Conservation (phyloP, 2,888 invertebrate genomes). For the Drosophila tripunctata region DNA sequence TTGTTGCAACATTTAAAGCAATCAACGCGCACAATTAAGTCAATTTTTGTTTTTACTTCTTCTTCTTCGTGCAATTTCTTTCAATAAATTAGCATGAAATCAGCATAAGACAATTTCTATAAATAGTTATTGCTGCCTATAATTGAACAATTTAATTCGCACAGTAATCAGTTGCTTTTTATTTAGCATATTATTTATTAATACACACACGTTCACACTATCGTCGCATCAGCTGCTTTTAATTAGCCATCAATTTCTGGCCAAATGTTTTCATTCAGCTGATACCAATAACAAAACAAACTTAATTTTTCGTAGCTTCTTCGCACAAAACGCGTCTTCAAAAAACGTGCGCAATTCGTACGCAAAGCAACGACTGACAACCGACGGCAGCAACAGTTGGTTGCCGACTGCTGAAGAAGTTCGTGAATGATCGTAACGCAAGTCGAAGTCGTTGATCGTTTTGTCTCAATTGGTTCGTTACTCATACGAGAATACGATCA, state of each 20-base stretch:
- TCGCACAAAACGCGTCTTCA: neutral
- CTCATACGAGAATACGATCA: conserved; percentile 25
- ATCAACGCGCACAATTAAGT: conserved; percentile 71
- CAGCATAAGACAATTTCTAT: conserved; percentile 34
- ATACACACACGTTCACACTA: conserved; percentile 31
- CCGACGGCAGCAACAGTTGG: conserved; percentile 73
- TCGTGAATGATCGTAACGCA: conserved; percentile 43
- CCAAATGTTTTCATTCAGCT: conserved; percentile 43
- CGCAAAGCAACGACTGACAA: neutral
- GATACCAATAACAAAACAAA: conserved; percentile 1
- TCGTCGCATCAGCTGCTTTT: conserved; percentile 53
- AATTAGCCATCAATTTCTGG: conserved; percentile 47
- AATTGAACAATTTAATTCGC: conserved; percentile 41
- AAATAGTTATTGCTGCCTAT: conserved; percentile 25
- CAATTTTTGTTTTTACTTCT: too few relatives aligned
- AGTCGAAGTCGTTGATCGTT: conserved; percentile 38
- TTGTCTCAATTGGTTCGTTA: conserved; percentile 1
- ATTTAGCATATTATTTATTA: conserved; percentile 8
- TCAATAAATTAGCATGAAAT: conserved; percentile 66
- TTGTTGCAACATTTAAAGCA: conserved; percentile 73
- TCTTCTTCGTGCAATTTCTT: conserved; percentile 7
- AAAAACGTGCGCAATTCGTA: neutral
- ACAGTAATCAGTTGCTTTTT: conserved; percentile 10
- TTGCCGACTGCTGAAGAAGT: conserved; percentile 60
- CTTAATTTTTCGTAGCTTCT: neutral